Evolutionary conservation across 2,113 vertebrate species (phyloP).

Genomic region (Labeo rohita): DNA sequence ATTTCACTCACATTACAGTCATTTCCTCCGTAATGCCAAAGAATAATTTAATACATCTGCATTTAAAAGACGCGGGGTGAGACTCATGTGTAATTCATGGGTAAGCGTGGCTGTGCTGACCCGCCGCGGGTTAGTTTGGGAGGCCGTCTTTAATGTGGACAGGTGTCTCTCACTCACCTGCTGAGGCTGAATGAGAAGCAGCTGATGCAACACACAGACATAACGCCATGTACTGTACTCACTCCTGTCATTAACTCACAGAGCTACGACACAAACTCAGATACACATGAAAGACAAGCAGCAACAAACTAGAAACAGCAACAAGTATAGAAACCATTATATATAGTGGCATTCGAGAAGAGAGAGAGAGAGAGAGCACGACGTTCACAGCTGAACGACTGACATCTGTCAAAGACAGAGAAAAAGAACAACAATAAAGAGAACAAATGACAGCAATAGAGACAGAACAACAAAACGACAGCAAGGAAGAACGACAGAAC

Average conservation of each 20-base stretch:
- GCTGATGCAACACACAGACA: slow-evolving; percentile 18
- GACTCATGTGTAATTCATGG: background rate
- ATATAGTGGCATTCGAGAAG: background rate
- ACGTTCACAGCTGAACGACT: background rate
- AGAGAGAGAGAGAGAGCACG: background rate
- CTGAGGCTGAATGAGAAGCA: background rate
- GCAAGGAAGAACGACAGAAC: too few relatives aligned
- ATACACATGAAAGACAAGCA: background rate
- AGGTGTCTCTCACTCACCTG: slow-evolving; percentile 25
- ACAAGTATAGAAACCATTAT: background rate
- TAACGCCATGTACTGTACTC: background rate
- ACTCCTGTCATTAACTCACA: background rate
- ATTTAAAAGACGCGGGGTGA: background rate
- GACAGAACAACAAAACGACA: too few relatives aligned
- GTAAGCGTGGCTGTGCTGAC: background rate
- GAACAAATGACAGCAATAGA: too few relatives aligned
- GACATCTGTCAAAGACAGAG: too few relatives aligned
- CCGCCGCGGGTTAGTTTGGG: background rate
- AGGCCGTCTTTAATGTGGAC: slow-evolving; percentile 20
- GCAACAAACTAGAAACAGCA: background rate
- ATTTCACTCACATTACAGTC: background rate
- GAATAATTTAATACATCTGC: slow-evolving; percentile 13
- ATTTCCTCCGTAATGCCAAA: background rate
- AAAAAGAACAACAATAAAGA: too few relatives aligned
- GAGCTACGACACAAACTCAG: background rate